Conservation (phyloP, 1,140 invertebrate species). For the Zaprionus davidi region DNA sequence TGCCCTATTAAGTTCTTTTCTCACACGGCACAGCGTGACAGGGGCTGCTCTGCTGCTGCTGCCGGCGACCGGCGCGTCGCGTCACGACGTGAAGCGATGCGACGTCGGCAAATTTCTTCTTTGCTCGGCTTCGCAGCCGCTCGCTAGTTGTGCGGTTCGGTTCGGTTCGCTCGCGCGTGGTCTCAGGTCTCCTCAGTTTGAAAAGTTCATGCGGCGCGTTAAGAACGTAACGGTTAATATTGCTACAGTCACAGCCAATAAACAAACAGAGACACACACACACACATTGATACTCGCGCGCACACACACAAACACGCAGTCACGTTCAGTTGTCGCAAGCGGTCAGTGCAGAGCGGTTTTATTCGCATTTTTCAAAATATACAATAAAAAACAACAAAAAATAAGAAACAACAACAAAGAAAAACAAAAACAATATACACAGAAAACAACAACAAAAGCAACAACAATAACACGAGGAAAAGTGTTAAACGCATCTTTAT, state of each 20-base stretch:
- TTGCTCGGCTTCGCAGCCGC: slow-evolving; percentile 33
- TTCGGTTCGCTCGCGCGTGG: slow-evolving; percentile 50
- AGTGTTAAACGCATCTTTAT: slow-evolving; percentile 56
- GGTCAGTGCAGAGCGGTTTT: slow-evolving; percentile 37
- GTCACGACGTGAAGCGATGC: slow-evolving; percentile 21
- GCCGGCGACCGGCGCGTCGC: slow-evolving; percentile 55
- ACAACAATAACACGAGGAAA: slow-evolving; percentile 29
- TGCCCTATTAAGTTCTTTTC: slow-evolving; percentile 22
- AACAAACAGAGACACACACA: slow-evolving; percentile 8
- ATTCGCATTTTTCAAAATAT: slow-evolving; percentile 26
- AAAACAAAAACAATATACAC: not conserved
- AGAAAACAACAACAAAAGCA: slow-evolving; percentile 11
- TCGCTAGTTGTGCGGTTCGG: slow-evolving; percentile 30
- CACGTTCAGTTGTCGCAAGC: slow-evolving; percentile 11
- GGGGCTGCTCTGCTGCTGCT: slow-evolving; percentile 25
- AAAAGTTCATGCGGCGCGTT: slow-evolving; percentile 75
- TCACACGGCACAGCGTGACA: slow-evolving; percentile 15
- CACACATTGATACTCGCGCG: not conserved
- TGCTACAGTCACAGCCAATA: slow-evolving; percentile 15
- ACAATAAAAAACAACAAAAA: slow-evolving; percentile 5
- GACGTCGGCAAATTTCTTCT: slow-evolving; percentile 30
- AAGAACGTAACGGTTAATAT: slow-evolving; percentile 66
- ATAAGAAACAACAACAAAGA: not conserved
- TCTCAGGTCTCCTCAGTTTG: slow-evolving; percentile 68
- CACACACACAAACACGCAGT: not conserved